Conservation (phyloP, 2,113 vertebrate genomes). For the Prionailurus bengalensis region DNA sequence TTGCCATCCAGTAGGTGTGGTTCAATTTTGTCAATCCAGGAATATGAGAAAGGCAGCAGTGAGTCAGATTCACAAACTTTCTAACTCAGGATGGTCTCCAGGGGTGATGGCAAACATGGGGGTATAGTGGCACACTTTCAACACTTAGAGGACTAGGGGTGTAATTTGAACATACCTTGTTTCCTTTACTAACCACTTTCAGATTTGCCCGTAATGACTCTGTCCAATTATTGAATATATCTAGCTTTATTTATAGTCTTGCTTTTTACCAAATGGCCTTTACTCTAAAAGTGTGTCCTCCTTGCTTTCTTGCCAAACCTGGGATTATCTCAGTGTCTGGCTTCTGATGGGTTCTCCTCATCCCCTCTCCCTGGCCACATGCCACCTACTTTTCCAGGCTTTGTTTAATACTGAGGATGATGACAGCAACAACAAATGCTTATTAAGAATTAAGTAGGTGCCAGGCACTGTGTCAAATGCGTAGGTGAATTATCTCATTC, state of each 20-base stretch:
- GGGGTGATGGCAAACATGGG: no score
- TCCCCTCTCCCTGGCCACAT: background rate
- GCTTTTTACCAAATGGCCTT: background rate
- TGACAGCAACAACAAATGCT: background rate
- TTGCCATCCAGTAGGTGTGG: background rate
- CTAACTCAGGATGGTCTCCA: background rate
- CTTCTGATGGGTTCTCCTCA: background rate
- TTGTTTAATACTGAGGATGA: background rate
- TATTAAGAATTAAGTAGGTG: background rate
- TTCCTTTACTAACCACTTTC: constrained; percentile 21
- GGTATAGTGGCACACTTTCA: background rate
- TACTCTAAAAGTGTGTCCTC: background rate
- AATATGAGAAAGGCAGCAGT: background rate
- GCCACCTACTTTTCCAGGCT: background rate
- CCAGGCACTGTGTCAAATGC: background rate
- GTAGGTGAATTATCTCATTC: constrained; percentile 33
- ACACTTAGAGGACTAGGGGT: background rate
- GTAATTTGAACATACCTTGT: background rate
- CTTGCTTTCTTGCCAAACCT: background rate
- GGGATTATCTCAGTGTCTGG: background rate
- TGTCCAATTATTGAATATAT: background rate
- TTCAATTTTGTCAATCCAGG: background rate
- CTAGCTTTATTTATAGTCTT: background rate
- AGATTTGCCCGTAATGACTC: background rate
- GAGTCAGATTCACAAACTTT: background rate